Conservation (phyloP, 2,797 vertebrate species). For the Clarias laeviceps region DNA sequence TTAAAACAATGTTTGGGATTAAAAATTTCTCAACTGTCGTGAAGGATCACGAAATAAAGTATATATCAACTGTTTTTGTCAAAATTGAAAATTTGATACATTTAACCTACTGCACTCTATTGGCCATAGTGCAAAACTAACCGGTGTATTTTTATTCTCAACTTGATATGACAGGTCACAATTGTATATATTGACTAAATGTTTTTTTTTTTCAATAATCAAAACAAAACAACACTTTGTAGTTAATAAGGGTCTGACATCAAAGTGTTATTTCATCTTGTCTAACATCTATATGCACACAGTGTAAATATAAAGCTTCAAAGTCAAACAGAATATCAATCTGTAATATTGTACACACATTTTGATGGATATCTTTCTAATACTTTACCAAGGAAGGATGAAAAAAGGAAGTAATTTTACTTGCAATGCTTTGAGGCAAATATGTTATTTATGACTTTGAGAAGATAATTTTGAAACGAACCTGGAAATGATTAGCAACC, state of each 20-base stretch:
- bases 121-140: no score
- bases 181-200: no score
- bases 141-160: no score
- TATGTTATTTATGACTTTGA: neutral
- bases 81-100: no score
- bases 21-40: no score
- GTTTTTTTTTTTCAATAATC: neutral
- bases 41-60: no score
- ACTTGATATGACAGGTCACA: no score
- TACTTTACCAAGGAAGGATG: neutral
- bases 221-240: neutral
- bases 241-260: no score
- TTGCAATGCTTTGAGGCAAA: neutral
- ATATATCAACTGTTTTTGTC: no score
- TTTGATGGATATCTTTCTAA: conserved; percentile 14
- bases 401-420: neutral
- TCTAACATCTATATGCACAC: neutral
- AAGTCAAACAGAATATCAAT: neutral
- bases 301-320: neutral
- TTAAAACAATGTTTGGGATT: no score
- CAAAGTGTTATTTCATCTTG: no score
- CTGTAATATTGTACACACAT: neutral
- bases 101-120: no score
- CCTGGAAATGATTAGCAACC: neutral
- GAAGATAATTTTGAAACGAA: neutral